Conservation (phyloP, 2,113 vertebrate genomes). For the Erinaceus europaeus region DNA sequence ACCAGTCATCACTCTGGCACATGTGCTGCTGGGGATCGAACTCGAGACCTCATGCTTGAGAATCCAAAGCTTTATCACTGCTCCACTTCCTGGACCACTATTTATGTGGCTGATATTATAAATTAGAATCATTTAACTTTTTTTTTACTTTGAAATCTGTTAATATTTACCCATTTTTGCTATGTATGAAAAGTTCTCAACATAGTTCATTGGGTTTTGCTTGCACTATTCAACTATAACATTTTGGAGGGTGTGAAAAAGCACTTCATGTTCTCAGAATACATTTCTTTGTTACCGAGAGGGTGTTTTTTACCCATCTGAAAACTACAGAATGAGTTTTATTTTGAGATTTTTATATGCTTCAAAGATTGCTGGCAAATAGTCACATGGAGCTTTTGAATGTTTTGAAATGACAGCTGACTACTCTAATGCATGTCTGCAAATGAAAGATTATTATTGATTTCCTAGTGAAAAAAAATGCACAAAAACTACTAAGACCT, state of each 20-base stretch:
- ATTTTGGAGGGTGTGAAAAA: constrained; percentile 39
- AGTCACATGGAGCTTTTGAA: constrained; percentile 45
- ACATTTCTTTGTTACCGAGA: constrained; percentile 44
- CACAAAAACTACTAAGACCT: constrained; percentile 24
- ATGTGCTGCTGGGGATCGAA: too few species aligned
- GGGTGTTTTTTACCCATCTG: background rate
- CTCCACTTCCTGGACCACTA: too few species aligned
- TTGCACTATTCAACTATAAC: background rate
- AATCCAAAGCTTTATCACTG: too few species aligned
- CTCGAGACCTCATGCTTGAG: too few species aligned
- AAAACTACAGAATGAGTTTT: constrained; percentile 34
- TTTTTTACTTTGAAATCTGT: constrained; percentile 43
- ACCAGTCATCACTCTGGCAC: too few species aligned
- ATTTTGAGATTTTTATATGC: constrained; percentile 51
- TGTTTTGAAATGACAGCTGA: constrained; percentile 48
- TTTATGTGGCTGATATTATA: background rate
- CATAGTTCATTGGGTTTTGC: constrained; percentile 6
- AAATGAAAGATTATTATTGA: constrained; percentile 44
- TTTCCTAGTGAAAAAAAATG: constrained; percentile 39
- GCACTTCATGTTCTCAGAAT: constrained; percentile 42
- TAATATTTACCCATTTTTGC: background rate
- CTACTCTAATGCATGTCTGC: background rate
- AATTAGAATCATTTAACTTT: constrained; percentile 1
- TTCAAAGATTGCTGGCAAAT: constrained; percentile 50
- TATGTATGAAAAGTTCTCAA: constrained; percentile 25